Base-by-base conservation (phyloP, 2,113 vertebrate species). In the Siniperca chuatsi region DNA sequence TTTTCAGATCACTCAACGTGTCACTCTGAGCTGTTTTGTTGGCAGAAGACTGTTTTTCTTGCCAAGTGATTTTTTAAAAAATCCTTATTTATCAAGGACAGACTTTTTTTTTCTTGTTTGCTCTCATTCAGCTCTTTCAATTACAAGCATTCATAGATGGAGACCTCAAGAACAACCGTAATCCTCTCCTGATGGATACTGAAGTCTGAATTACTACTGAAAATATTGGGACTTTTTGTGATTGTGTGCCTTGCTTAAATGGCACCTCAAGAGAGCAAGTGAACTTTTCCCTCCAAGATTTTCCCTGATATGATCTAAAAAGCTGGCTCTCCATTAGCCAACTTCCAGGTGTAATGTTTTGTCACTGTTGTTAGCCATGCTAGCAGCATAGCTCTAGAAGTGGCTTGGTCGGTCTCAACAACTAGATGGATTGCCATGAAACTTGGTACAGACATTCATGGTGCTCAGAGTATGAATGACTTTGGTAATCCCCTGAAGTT, bases 1-100 rank as follows among this genome's bases (percentile, higher is more conserved):
- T 98, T 97, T 88, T 64, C 54, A 89, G 65, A 78, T 74, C 54
- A 42, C 55, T 84, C 67, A 35, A 29, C 15, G 1, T 78, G 85
- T 88, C 83, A 70, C 57, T 83, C 60, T 62, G 37, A 72, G 48
- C 4, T 18, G 42, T 69, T 60, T 48, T 71, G 70, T 79, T 67
- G 33, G 55, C 52, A 58, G 78, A 72, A 66, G 23, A 12, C 58
- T 62, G 40, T 69, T 79, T 86, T 81, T 72, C 46, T 54, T 13
- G 18, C 12, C 1, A 23, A 18, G 23, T 57, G 10, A 58, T 73
- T 46, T n/a, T 46, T 46, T 46, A 64, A 70, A 8, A 20, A 65
- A 60, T 35, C 20, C 25, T 58, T 86, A 73, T 89, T 89, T 87
- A 86, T 58, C 35, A 13, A 72, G 20, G 52, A 86, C 54, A 75